A percentile compares a stretch with the other conserved stretches of the same genome.
Evolutionary conservation across 1,140 invertebrate genomes (phyloP).

Genomic region (Conus ventricosus): DNA sequence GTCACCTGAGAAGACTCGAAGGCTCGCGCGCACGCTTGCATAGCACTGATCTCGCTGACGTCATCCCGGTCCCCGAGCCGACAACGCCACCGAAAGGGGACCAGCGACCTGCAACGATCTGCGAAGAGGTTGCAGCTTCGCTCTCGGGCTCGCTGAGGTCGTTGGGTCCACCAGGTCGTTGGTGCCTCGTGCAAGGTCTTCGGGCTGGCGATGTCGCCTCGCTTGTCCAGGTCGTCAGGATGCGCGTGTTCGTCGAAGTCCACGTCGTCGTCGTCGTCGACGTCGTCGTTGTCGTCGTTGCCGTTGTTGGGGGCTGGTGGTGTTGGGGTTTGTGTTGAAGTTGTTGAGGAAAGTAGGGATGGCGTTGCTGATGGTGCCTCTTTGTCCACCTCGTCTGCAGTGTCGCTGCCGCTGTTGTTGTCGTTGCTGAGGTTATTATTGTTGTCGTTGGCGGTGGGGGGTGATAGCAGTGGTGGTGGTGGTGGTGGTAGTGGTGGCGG

Average conservation of each 20-base stretch:
- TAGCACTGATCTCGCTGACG: background rate
- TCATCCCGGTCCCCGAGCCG: background rate
- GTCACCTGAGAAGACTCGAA: background rate
- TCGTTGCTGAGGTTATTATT: background rate
- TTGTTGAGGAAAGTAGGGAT: conserved; percentile 14
- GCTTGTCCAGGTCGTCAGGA: conserved; percentile 18
- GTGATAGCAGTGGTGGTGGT: background rate
- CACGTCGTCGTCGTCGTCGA: background rate
- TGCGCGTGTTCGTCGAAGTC: conserved; percentile 14
- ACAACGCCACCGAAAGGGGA: background rate
- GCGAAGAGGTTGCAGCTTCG: background rate
- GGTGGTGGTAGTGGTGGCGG: background rate
- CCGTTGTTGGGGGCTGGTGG: background rate
- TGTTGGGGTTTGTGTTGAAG: background rate
- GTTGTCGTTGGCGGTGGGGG: background rate
- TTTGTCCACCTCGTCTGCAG: background rate
- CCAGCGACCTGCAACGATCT: background rate
- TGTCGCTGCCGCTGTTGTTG: background rate
- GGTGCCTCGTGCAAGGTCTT: background rate
- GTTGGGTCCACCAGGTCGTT: background rate
- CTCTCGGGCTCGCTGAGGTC: background rate
- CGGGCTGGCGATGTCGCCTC: background rate
- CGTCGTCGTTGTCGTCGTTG: background rate
- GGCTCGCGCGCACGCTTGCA: background rate
- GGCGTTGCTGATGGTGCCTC: background rate